Evolutionary conservation across 2,113 vertebrate species (phyloP).

Genomic region (Nannospalax galili): DNA sequence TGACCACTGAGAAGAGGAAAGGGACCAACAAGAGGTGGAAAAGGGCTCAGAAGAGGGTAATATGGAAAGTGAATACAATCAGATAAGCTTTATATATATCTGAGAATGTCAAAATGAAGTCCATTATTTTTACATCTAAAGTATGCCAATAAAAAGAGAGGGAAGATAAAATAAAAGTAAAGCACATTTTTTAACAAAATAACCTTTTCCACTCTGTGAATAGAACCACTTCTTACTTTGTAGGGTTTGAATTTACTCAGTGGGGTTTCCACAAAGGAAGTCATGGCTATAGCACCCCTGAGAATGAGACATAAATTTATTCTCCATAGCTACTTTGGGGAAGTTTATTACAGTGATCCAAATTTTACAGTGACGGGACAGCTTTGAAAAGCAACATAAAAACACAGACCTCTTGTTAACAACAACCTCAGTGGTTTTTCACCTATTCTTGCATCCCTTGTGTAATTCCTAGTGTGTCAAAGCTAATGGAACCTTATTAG

Average conservation of each 20-base stretch:
- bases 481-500: not conserved
- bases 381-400: slow-evolving; percentile 45
- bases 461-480: not conserved
- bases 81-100: not conserved
- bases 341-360: slow-evolving; percentile 4
- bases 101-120: not conserved
- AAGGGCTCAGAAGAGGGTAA: too few species aligned
- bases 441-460: not conserved
- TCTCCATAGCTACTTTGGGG: not conserved
- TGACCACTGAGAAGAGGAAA: not conserved
- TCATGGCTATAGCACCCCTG: not conserved
- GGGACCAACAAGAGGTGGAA: not conserved
- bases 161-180: not conserved
- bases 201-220: not conserved
- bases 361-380: not conserved
- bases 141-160: not conserved
- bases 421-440: not conserved
- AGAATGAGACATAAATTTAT: not conserved
- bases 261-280: slow-evolving; percentile 42
- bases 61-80: not conserved
- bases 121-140: not conserved
- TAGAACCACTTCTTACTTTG: not conserved
- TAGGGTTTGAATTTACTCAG: slow-evolving; percentile 1
- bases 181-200: not conserved
- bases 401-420: not conserved